These are phyloP conservation scores for Cantharis rustica DNA, from an alignment of 2,888 invertebrate species.

Conservation along the genomic window DNA sequence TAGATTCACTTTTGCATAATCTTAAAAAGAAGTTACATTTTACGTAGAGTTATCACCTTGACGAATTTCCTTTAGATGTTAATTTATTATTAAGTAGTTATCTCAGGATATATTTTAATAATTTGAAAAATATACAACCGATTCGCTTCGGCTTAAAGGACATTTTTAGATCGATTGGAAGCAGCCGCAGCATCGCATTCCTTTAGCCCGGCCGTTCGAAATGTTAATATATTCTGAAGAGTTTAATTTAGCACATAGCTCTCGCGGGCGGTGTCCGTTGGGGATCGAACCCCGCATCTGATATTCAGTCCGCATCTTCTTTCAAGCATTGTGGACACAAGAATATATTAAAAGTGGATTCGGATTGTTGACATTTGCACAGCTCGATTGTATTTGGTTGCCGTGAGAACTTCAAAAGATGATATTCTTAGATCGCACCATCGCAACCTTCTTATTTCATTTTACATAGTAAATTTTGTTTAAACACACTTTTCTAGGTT, in stretches of 20 bases:
- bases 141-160: conserved; percentile 33
- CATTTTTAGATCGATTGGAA: conserved; percentile 45
- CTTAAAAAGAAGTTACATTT: not conserved
- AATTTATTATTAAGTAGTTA: not conserved
- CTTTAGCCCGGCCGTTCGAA: conserved; percentile 49
- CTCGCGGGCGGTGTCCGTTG: conserved; percentile 46
- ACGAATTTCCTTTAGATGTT: not conserved
- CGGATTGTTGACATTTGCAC: conserved; percentile 56
- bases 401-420: conserved; percentile 49
- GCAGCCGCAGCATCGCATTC: conserved; percentile 39
- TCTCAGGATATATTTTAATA: not conserved
- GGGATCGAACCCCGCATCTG: conserved; percentile 45
- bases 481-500: not conserved
- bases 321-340: conserved; percentile 55
- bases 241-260: conserved; percentile 59
- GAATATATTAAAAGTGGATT: conserved; percentile 58
- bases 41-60: not conserved
- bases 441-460: conserved; percentile 15
- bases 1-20: not conserved
- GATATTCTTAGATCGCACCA: conserved; percentile 12
- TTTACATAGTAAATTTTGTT: not conserved
- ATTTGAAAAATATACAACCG: conserved; percentile 25
- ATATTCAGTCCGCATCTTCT: conserved; percentile 56
- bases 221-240: conserved; percentile 58
- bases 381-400: conserved; percentile 37